phyloP scores from a whole-genome alignment of 2,113 vertebrate species.

The Gallinago undulata region DNA sequence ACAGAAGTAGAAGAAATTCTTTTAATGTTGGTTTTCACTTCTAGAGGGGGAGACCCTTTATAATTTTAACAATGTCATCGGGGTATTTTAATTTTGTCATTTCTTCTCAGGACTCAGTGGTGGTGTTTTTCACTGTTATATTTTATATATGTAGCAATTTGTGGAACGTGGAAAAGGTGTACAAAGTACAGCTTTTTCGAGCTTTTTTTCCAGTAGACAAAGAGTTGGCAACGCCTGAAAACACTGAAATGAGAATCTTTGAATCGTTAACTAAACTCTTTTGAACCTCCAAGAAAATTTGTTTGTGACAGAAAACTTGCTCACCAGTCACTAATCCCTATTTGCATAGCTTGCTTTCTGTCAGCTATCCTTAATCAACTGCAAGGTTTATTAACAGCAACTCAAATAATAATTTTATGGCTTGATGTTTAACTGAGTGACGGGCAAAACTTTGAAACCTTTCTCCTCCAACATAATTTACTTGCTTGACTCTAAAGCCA shows the following conservation, averaged over 20 bases:
- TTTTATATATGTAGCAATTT: neutral
- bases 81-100: neutral
- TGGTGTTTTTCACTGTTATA: neutral
- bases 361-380: conserved; percentile 25
- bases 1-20: neutral
- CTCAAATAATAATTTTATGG: neutral
- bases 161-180: neutral
- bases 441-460: neutral
- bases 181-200: neutral
- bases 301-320: neutral
- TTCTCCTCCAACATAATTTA: neutral
- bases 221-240: conserved; percentile 8
- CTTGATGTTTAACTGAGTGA: neutral
- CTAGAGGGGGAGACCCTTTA: neutral
- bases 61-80: neutral
- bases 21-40: neutral
- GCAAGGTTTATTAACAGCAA: conserved; percentile 1
- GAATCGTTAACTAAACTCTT: neutral
- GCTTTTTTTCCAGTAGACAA: neutral
- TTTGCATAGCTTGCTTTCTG: neutral
- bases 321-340: neutral
- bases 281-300: conserved; percentile 6
- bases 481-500: neutral
- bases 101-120: neutral
- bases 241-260: neutral